Percentiles rank a stretch among this genome's conserved stretches.
Conservation (phyloP, 2,888 invertebrate genomes). For the Rotaria magnacalcarata region DNA sequence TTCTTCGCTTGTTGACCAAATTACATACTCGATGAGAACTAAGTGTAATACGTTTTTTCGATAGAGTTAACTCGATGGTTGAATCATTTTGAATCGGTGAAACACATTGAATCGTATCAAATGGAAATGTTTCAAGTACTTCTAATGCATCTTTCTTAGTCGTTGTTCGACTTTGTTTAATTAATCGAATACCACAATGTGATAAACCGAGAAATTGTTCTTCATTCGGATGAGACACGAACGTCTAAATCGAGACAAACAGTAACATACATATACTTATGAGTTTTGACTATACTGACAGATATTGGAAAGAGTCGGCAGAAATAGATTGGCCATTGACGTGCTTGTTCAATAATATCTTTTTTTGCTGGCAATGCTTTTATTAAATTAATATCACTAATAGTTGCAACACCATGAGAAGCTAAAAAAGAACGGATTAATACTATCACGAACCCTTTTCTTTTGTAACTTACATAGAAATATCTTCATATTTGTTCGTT, state of each 20-base stretch:
- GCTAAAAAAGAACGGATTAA: slow-evolving; percentile 50
- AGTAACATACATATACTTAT: too few species aligned
- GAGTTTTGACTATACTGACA: slow-evolving; percentile 61
- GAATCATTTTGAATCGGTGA: not conserved
- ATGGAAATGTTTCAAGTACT: not conserved
- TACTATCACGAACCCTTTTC: too few species aligned
- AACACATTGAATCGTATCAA: not conserved
- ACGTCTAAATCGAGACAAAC: slow-evolving; percentile 57
- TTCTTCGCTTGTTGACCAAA: not conserved
- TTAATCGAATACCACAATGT: slow-evolving; percentile 75
- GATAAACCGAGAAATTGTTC: slow-evolving; percentile 81
- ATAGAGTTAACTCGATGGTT: slow-evolving; percentile 4
- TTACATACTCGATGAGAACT: not conserved
- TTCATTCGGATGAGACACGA: slow-evolving; percentile 64
- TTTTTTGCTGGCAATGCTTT: slow-evolving; percentile 78
- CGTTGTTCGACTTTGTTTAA: slow-evolving; percentile 64
- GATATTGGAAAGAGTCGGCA: slow-evolving; percentile 81
- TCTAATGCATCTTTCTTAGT: slow-evolving; percentile 62
- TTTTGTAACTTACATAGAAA: slow-evolving; percentile 52
- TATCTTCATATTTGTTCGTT: slow-evolving; percentile 64
- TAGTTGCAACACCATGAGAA: slow-evolving; percentile 71
- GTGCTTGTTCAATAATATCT: slow-evolving; percentile 81
- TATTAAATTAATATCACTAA: slow-evolving; percentile 67
- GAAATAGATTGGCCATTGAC: slow-evolving; percentile 90
- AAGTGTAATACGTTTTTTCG: not conserved